Base-by-base conservation (phyloP, 2,113 vertebrate genomes). In the Cavia aperea region DNA sequence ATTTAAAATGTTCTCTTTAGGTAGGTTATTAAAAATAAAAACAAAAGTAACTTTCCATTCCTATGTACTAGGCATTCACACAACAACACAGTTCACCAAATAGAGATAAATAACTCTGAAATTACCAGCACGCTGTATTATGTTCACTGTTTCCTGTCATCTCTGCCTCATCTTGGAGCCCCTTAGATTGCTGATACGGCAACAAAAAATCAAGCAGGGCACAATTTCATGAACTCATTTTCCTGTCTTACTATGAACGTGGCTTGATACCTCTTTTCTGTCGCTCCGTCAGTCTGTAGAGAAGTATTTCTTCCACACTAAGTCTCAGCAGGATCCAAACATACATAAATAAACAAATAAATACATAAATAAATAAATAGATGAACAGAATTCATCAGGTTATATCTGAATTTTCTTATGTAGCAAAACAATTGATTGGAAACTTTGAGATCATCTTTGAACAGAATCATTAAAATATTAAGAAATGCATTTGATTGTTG, bases 391-490 rank as follows among this genome's bases (percentile, higher is more conserved):
- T 15, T 89, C 81, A 90, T 92, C 56, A 85, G 58, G 43, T 14
- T 85, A 33, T 58, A 92, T 79, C 51, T 79, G 23, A 94, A 7
- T 8, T 21, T 90, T 56, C 85, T 94, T 83, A 92, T 66, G 39
- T 93, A 29, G 21, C 46, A 92, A 70, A 92, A 91, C 56, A 89
- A 81, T 62, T 81, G 39, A 88, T 81, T 93, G 89, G 65, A 94
- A 82, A 39, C 36, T 81, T 87, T 85, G 63, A 92, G 72, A 92
- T 81, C 39, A 93, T 79, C 88, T 95, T 85, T 70, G 94, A n/a
- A 79, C 86, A 11, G 0, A 9, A 82, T 94, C 36, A 88, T 4
- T 77, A 36, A 70, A 77, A 82, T 56, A 56, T 83, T 79, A 93
- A 43, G n/a, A 94, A 94, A 88, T 15, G 56, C 2, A n/a, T 19